phyloP scores from a whole-genome alignment of 2,113 vertebrate genomes.

The Aspidoscelis tigris region DNA sequence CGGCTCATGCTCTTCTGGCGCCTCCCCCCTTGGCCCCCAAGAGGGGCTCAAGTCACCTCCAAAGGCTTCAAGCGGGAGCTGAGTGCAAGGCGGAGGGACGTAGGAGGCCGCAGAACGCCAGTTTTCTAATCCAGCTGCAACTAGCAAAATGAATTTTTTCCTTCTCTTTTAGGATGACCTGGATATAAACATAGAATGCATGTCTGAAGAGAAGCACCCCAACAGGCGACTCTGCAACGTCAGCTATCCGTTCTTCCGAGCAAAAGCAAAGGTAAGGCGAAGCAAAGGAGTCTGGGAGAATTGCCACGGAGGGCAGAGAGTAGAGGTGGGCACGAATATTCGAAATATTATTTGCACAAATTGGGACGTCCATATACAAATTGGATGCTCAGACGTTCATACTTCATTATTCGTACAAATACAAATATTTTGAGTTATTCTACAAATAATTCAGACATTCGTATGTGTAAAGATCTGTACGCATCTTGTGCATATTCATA shows the following conservation, averaged over 20 bases:
- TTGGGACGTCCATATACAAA: no score
- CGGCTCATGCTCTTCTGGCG: not conserved
- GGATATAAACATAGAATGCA: constrained; percentile 88
- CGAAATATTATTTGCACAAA: not conserved
- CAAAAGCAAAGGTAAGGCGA: constrained; percentile 86
- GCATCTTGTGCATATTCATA: no score
- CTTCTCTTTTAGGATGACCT: constrained; percentile 80
- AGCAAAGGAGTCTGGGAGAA: no score
- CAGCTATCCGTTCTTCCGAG: constrained; percentile 92
- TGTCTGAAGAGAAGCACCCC: constrained; percentile 72
- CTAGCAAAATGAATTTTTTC: rapidly evolving
- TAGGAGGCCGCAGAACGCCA: not conserved
- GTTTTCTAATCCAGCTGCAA: not conserved
- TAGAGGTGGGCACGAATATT: not conserved
- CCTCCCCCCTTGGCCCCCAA: not conserved
- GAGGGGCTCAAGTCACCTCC: not conserved
- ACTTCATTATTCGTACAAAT: no score
- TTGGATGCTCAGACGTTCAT: no score
- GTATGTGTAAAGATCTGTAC: no score
- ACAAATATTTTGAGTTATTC: no score
- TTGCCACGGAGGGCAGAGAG: not conserved
- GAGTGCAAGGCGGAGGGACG: no score
- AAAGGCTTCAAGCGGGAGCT: no score
- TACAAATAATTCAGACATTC: no score
- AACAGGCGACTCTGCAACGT: constrained; percentile 87